Evolutionary conservation across 2,797 vertebrate genomes (phyloP), one percentile per base, ranked within the genome.

Genomic region (Sus cebifrons): DNA sequence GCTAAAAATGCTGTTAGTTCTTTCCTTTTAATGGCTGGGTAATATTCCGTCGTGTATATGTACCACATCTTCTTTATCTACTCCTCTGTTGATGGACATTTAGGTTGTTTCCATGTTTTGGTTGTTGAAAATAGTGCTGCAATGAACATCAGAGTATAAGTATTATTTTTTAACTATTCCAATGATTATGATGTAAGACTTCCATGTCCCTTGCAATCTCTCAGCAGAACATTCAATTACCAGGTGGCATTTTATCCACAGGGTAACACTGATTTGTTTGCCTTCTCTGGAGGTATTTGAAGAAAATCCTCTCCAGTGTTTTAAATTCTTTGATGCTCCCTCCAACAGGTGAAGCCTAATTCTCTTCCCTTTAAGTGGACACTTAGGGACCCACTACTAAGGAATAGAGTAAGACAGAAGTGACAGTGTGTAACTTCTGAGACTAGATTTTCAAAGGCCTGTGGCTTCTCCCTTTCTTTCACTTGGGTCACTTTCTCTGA

Each of bases 271-370:
- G 65, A 67, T 56, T 93, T 67, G 32, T 93, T 91, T 92, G 73
- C 36, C 17, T 84, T 88, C 70, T 73, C n/a, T 87, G 12, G 29
- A 81, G 67, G 13, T 89, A 62, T 77, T 78, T 25, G 21, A 91
- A 92, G 44, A 21, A 74, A 94, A 92, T n/a, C 9, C 17, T 68
- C 23, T 60, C n/a, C n/a, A 27, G 25, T 81, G 36, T 14, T 78
- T 91, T 86, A 86, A 54, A 86, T 93, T 77, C 25, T 85, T 56
- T 18, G 23, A 89, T 25, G 18, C 4, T 58, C 12, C 29, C 25
- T 94, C 85, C 60, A 84, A 75, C 40, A 91, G 79, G 36, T 52
- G 20, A 92, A 93, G 65, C 32, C 52, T 58, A 86, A 93, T 86
- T 93, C 67, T 81, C 32, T 92, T 94, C 29, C 44, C 36, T 15